These are phyloP conservation scores for Drosophila meridiana DNA, from an alignment of 2,888 invertebrate species.

Conservation along the genomic window DNA sequence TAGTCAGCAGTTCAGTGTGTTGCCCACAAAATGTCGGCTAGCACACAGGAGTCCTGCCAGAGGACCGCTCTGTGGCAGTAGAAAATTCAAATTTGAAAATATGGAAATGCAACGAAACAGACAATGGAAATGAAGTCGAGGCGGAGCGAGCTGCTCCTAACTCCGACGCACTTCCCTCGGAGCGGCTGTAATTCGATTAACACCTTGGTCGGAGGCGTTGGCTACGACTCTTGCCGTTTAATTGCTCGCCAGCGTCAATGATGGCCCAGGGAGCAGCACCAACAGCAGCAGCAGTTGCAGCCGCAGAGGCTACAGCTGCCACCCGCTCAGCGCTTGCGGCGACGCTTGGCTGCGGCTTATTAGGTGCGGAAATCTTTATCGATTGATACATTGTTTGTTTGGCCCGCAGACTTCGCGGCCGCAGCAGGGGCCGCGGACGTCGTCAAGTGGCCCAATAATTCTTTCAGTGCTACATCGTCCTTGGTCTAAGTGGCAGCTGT, in stretches of 20 bases:
- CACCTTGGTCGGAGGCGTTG: constrained; percentile 55
- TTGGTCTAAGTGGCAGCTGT: constrained; percentile 51
- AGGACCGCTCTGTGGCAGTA: constrained; percentile 51
- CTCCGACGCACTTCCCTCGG: constrained; percentile 1
- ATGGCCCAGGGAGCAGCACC: constrained; percentile 30
- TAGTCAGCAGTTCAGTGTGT: constrained; percentile 23
- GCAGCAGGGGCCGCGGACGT: constrained; percentile 4
- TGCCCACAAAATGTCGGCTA: constrained; percentile 56
- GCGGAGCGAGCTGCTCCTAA: constrained; percentile 44
- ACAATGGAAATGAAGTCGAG: constrained; percentile 42
- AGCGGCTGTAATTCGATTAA: constrained; percentile 71
- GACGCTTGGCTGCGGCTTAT: constrained; percentile 71
- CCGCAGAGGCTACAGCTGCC: constrained; percentile 8
- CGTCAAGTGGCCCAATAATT: constrained; percentile 62
- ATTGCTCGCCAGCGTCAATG: constrained; percentile 75
- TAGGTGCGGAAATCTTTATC: constrained; percentile 83
- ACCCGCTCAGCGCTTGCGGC: constrained; percentile 5
- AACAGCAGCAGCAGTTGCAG: background rate
- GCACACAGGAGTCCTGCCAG: constrained; percentile 6
- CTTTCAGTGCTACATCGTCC: constrained; percentile 61
- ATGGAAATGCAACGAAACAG: constrained; percentile 64
- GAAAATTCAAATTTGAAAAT: constrained; percentile 80
- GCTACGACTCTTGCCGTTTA: constrained; percentile 71
- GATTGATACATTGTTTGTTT: constrained; percentile 80
- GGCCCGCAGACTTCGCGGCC: constrained; percentile 60